Evolutionary conservation across 1,140 invertebrate species (phyloP).

Genomic region (Branchinecta lynchi): DNA sequence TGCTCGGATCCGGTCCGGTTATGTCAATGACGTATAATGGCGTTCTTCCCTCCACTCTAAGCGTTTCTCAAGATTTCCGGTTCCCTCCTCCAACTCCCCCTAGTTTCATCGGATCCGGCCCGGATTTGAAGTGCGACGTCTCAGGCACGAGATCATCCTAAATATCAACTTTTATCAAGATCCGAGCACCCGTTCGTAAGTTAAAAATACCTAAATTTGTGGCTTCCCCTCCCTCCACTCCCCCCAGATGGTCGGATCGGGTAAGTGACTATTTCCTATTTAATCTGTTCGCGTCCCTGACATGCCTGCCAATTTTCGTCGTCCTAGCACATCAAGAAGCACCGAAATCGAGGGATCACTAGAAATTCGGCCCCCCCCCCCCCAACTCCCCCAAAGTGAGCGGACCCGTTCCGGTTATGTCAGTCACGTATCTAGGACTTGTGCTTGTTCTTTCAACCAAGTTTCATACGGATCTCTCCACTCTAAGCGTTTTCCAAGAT

Average conservation of each 20-base stretch:
- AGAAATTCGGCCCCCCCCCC: background rate
- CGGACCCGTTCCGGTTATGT: no score
- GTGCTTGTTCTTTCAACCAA: no score
- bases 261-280: background rate
- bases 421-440: no score
- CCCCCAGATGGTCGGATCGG: slow-evolving; percentile 7
- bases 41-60: background rate
- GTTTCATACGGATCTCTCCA: no score
- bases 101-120: slow-evolving; percentile 3
- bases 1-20: background rate
- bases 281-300: background rate
- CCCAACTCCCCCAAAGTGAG: no score
- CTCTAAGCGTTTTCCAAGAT: slow-evolving; percentile 2
- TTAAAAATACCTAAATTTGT: no score
- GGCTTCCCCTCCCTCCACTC: no score
- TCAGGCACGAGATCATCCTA: no score
- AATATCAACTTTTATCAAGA: no score
- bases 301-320: slow-evolving; percentile 9
- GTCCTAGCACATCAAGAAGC: background rate
- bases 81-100: slow-evolving; percentile 2
- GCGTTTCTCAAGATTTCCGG: background rate
- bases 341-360: background rate
- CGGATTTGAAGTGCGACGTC: background rate
- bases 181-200: no score
- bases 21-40: background rate